Base-by-base conservation (phyloP, 92 coral and sea anemone species). In the Bergia sp. region DNA sequence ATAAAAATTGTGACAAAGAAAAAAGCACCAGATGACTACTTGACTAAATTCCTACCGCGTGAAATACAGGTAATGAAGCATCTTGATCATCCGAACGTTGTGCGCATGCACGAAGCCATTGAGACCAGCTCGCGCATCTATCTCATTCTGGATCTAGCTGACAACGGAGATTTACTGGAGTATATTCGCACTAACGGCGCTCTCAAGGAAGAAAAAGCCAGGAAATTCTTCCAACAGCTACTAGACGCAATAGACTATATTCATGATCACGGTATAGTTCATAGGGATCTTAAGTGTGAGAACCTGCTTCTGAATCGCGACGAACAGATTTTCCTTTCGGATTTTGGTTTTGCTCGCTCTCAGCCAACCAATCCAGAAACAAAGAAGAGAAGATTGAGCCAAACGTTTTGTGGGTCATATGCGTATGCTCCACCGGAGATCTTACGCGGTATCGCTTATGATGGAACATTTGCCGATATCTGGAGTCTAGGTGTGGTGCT, bases 401-500 rank as follows among this genome's bases (percentile, higher is more conserved):
- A 89, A 73, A 97, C 99, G 82, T 97, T 95, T 67, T 97, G 99
- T 71, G 99, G 99, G 2, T 97, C 99, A 0, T 97, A 97, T 80
- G 99, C 99, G 2, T 97, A 97, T 82, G 99, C 99, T 11, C 99
- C 99, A 3, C 99, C 99, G 18, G 99, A 97, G 72, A 97, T 97
- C 73, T 79, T 97, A 57, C 98, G 98, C 7, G 99, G 99, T 57
- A 92, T 96, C 66, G 98, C 99, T 13, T 97, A 97, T 78, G 99
- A 97, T 73, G 99, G 99, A 50, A 97, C 99, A 1, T 82, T 92
- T 85, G 95, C 99, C 37, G 99, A 97, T 83, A 94, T 97, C 42
- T 97, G 99, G 99, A 97, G 99, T 82, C 86, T 97, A 50, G 99
- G 99, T 3, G 99, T 97, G 21, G 99, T 97, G 21, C 67, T 97